Evolutionary conservation across 2,888 invertebrate species (phyloP).

Genomic region (Aphodius granarius): DNA sequence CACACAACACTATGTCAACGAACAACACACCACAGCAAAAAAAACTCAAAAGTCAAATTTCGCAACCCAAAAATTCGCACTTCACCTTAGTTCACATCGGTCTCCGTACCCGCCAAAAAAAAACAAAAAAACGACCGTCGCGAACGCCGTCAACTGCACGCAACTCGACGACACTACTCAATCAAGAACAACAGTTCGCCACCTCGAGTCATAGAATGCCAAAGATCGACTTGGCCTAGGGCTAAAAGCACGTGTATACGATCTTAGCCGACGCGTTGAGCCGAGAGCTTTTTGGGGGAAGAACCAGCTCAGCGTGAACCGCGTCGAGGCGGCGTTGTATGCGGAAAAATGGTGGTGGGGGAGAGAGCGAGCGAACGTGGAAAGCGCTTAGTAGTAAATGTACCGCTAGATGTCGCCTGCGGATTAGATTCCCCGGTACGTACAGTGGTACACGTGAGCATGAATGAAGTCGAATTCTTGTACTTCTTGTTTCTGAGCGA

Average conservation of each 20-base stretch:
- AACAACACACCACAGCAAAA: slow-evolving; percentile 1
- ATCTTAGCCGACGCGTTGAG: slow-evolving; percentile 33
- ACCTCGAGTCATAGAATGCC: slow-evolving; percentile 42
- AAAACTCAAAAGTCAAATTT: slow-evolving; percentile 6
- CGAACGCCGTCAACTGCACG: background rate
- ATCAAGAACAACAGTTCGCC: slow-evolving; percentile 43
- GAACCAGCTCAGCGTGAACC: background rate
- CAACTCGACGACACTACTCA: slow-evolving; percentile 32
- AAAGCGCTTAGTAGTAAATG: background rate
- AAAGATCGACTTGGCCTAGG: slow-evolving; percentile 38
- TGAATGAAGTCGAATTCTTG: background rate
- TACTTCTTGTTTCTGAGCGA: background rate
- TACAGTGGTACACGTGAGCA: too few species aligned
- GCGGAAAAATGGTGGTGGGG: slow-evolving; percentile 1
- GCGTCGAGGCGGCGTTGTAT: background rate
- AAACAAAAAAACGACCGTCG: slow-evolving; percentile 7
- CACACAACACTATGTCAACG: background rate
- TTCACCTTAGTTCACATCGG: slow-evolving; percentile 11
- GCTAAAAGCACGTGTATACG: slow-evolving; percentile 42
- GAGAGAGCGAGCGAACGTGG: background rate
- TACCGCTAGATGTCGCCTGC: background rate
- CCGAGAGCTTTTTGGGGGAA: slow-evolving; percentile 21
- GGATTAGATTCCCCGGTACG: background rate
- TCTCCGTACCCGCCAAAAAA: background rate
- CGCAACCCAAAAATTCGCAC: slow-evolving; percentile 2